These are phyloP conservation scores for Alosa alosa DNA, from an alignment of 2,113 vertebrate species.

Conservation along the genomic window DNA sequence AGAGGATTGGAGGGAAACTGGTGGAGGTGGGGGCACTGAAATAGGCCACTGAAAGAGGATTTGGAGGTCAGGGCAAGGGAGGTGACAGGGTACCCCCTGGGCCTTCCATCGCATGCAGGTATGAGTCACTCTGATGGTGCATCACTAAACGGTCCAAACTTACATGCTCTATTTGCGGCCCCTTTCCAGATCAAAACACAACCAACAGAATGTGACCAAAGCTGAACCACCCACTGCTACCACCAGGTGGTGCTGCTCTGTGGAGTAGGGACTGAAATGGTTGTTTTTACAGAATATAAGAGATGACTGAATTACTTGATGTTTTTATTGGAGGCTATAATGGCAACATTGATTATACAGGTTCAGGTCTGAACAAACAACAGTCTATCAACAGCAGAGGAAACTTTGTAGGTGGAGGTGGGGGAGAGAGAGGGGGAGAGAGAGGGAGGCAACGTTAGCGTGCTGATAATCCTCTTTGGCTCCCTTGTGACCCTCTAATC, in stretches of 20 bases:
- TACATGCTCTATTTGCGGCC: not conserved
- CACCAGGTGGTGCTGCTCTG: not conserved
- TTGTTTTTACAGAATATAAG: not conserved
- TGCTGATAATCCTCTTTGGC: slow-evolving; percentile 77
- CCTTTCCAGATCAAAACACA: not conserved
- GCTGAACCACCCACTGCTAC: not conserved
- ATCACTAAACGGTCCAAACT: not conserved
- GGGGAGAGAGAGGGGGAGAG: slow-evolving; percentile 33
- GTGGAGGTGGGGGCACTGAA: not conserved
- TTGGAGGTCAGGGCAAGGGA: not conserved
- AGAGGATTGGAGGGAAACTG: not conserved
- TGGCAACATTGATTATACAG: not conserved
- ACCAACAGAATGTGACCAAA: not conserved
- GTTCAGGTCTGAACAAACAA: not conserved
- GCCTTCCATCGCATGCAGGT: not conserved
- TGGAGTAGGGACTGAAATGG: not conserved
- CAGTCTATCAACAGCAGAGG: not conserved
- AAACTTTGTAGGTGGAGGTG: slow-evolving; percentile 32
- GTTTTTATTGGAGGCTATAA: not conserved
- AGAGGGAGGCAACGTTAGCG: slow-evolving; percentile 49
- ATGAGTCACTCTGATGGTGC: not conserved
- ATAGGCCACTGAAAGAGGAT: not conserved
- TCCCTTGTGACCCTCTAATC: slow-evolving; percentile 84
- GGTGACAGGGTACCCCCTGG: not conserved
- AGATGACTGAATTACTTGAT: not conserved